These are phyloP conservation scores for Idaea straminata DNA, from an alignment of 2,888 invertebrate genomes.

Conservation along the genomic window DNA sequence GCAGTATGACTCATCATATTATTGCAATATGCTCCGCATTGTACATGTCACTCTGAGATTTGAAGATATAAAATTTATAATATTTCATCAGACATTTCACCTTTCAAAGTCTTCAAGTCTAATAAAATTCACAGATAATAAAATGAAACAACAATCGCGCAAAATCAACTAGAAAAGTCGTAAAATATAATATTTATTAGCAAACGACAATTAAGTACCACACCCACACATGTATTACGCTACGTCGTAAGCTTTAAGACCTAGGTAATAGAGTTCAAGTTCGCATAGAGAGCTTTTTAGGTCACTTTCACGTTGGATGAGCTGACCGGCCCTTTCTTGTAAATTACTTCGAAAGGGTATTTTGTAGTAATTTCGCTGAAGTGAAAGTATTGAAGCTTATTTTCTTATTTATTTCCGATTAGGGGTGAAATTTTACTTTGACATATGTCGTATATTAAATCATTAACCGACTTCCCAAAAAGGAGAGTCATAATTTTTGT, in stretches of 20 bases:
- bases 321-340: background rate
- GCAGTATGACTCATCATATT: too few relatives aligned
- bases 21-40: too few relatives aligned
- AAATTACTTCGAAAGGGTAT: background rate
- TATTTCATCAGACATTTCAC: too few relatives aligned
- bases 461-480: too few relatives aligned
- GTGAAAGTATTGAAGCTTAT: background rate
- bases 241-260: background rate
- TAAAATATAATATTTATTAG: background rate
- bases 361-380: background rate
- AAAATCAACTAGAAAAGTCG: background rate
- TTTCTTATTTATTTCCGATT: too few relatives aligned
- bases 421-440: too few relatives aligned
- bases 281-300: background rate
- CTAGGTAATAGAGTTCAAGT: background rate
- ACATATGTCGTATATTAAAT: too few relatives aligned
- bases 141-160: background rate
- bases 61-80: too few relatives aligned
- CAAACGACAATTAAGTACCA: background rate
- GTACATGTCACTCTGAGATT: too few relatives aligned
- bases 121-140: too few relatives aligned
- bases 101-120: too few relatives aligned
- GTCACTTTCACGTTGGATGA: background rate
- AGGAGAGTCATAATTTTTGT: too few relatives aligned
- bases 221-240: background rate